Base-by-base conservation (phyloP, 2,797 vertebrate species). In the Gouania willdenowi region DNA sequence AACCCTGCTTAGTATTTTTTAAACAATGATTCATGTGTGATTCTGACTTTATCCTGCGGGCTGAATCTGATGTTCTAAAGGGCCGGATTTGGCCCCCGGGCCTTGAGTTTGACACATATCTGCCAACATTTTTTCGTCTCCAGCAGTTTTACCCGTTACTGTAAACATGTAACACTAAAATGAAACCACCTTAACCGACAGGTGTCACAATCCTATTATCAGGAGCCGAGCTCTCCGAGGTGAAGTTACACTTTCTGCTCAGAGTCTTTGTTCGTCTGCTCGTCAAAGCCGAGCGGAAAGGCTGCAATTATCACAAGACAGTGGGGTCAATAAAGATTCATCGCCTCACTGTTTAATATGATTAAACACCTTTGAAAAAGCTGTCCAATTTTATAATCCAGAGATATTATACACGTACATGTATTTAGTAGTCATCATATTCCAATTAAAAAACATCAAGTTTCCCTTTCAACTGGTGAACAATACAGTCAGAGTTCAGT, bases 131-230 rank as follows among this genome's bases (percentile, higher is more conserved):
- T n/a, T n/a, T n/a, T n/a, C n/a, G n/a, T n/a, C n/a, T n/a, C n/a
- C n/a, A n/a, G n/a, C n/a, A n/a, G n/a, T n/a, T n/a, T n/a, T 60
- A 55, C 49, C 38, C 25, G 27, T 54, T 57, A 42, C 33, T 62
- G 66, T 37, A 52, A 16, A 42, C 53, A 47, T 19, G 48, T 26
- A 37, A 26, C 41, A 57, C 34, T 44, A 68, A 38, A 66, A 62
- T 45, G 32, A 61, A 53, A 65, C 52, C 38, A 41, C 35, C 50
- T 35, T 66, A 45, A 28, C 49, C 51, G 62, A 56, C 63, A 75
- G 60, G 56, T 66, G 70, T 45, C 50, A 59, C 24, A 38, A 41
- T 48, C 41, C 63, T 73, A 73, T 66, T 69, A 77, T 57, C 60
- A 32, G 57, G 36, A 41, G 14, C 30, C 26, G 34, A 55, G 61